Evolutionary conservation across 2,888 invertebrate genomes (phyloP), one percentile per base, ranked within the genome.

Genomic region (Lithophane ornitopus): DNA sequence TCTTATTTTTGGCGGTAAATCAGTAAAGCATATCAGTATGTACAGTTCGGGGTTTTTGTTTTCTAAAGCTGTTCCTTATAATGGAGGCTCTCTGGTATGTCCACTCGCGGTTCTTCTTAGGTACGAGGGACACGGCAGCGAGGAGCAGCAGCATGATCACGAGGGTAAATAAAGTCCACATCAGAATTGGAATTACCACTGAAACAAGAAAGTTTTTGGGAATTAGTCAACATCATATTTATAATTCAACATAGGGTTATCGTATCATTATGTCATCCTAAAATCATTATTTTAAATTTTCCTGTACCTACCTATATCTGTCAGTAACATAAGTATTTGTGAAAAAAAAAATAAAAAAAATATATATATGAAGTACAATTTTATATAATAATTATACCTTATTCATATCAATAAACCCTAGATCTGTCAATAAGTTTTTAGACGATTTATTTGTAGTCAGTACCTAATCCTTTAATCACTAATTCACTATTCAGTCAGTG

Each of bases 51-150:
- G 49, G 19, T 9, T 84, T 66, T 7, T 82, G 83, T 68, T 87
- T 92, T 22, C 82, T 85, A 78, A 94, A 88, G 82, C 94, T 94
- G 76, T 87, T 88, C 11, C 91, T 87, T 41, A 94, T 59, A 59
- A 89, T 89, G 59, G 81, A 78, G 3, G 92, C 91, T 56, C 91
- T 89, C 0, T 71, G 22, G 71, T 80, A 82, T 0, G 93, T 92
- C 93, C 94, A 94, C n/a, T 89, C 76, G 4, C 95, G 90, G 86
- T 92, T 91, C 78, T 87, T 92, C 87, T 91, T 92, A 39, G 93
- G 90, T 0, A 89, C 84, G 19, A 93, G 58, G 4, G 91, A 75
- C 1, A 84, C 69, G 0, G 86, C 89, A 16, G 89, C 9, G 3
- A 90, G 3, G 0, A 90, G 41, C 39, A 92, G 39, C 0, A 84